phyloP scores from a whole-genome alignment of 2,113 vertebrate species.

The Takifugu bimaculatus region DNA sequence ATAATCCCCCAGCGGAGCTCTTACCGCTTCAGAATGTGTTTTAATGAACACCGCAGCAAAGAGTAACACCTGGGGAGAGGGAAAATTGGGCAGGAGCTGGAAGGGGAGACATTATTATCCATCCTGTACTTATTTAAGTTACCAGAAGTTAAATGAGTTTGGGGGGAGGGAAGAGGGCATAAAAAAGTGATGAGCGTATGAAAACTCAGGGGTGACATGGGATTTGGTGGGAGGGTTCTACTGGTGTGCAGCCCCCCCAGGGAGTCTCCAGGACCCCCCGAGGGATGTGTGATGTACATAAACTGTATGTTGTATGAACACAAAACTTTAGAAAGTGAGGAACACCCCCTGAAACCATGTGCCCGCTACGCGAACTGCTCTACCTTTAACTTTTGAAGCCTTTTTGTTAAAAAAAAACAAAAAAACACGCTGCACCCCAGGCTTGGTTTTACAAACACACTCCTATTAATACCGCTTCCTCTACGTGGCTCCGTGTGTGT shows the following conservation, averaged over 20 bases:
- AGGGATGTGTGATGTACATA: conserved; percentile 4
- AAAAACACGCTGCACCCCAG: conserved; percentile 5
- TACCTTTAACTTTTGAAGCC: conserved; percentile 20
- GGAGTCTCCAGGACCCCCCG: conserved; percentile 32
- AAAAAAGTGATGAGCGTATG: conserved; percentile 61
- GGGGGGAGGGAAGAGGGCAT: not conserved
- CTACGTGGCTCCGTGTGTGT: not conserved
- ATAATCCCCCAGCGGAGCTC: conserved; percentile 45
- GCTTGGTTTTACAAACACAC: conserved; percentile 18
- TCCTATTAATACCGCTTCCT: not conserved
- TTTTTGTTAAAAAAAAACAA: conserved; percentile 19
- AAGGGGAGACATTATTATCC: conserved; percentile 20
- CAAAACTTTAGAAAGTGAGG: conserved; percentile 11
- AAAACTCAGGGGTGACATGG: conserved; percentile 40
- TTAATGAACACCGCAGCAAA: conserved; percentile 60
- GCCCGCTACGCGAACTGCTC: conserved; percentile 40
- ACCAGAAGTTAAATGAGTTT: conserved; percentile 30
- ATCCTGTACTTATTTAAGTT: conserved; percentile 48
- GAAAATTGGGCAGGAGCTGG: conserved; percentile 45
- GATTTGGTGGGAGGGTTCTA: conserved; percentile 40
- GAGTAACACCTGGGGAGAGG: conserved; percentile 55
- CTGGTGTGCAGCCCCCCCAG: conserved; percentile 47
- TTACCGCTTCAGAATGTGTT: conserved; percentile 52
- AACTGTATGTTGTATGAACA: conserved; percentile 10
- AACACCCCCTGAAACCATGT: conserved; percentile 31